Evolutionary conservation across 2,888 invertebrate genomes (phyloP).

Genomic region (Willowsia nigromaculata): DNA sequence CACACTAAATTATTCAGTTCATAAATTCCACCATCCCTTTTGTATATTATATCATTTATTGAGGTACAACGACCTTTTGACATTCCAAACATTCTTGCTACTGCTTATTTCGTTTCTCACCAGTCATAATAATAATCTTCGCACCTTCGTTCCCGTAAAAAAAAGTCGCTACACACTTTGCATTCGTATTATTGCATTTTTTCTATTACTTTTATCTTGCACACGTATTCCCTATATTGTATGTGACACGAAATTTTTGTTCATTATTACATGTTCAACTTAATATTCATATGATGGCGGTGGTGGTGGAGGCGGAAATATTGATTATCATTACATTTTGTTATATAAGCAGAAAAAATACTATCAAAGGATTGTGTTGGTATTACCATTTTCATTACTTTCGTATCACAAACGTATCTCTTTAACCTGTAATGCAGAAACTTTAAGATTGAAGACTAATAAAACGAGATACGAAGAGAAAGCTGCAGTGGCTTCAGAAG

Average conservation of each 20-base stretch:
- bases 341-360: neutral
- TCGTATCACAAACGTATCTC: neutral
- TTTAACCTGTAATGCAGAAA: neutral
- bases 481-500: neutral
- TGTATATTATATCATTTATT: conserved; percentile 15
- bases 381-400: neutral
- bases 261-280: neutral
- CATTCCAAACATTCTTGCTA: conserved; percentile 64
- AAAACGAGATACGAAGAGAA: neutral
- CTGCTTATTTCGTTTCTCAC: conserved; percentile 5
- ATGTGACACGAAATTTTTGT: neutral
- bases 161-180: conserved; percentile 13
- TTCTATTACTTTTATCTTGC: neutral
- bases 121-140: conserved; percentile 27
- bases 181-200: neutral
- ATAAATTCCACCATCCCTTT: conserved; percentile 31
- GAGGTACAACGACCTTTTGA: conserved; percentile 66
- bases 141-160: conserved; percentile 31
- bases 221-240: neutral
- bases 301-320: neutral
- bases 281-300: neutral
- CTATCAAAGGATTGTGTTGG: neutral
- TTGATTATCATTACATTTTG: no score
- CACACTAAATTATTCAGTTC: conserved; percentile 26
- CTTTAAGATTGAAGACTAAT: neutral